Base-by-base conservation (phyloP, 2,888 invertebrate species). In the Bimastos eiseni region DNA sequence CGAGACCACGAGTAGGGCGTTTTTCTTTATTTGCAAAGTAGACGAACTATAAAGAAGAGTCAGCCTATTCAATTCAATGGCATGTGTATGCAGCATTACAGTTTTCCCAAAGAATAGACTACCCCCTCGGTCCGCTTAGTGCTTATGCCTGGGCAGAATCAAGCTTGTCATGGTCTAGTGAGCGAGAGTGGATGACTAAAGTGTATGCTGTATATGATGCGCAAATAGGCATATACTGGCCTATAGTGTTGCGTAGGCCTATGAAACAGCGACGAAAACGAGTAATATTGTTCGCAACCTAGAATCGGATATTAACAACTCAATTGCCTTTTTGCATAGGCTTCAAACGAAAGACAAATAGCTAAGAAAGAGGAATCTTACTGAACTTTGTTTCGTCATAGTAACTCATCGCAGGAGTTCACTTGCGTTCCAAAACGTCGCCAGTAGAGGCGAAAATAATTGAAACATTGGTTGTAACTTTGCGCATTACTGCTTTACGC, bases 161-260 rank as follows among this genome's bases (percentile, higher is more conserved):
- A 70, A n/a, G 70, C n/a, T n/a, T n/a, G 70, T 70, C 70, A 70
- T 70, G 70, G 30, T n/a, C 70, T n/a, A 70, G n/a, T 70, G n/a
- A 70, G 30, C 30, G n/a, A 70, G 70, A 13, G 30, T 70, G 70
- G 30, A 70, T 70, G 70, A 70, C n/a, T 70, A 8, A 13, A n/a
- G 70, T 70, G 8, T 70, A n/a, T 70, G 0, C 30, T 70, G 70
- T 70, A n/a, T 70, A 6, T 70, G 70, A 6, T 70, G 70, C 30
- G 70, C n/a, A 70, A 55, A 55, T 24, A 55, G 70, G 6, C 21
- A 49, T 24, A 41, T 6, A 49, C 49, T 49, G 49, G 70, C n/a
- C 70, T 13, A 70, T 70, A 70, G 70, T 70, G n/a, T 70, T 70
- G 70, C 70, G 70, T 70, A 70, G 70, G 70, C 70, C 70, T n/a